A percentile compares a stretch with the other conserved stretches of the same genome.
Evolutionary conservation across 2,113 vertebrate genomes (phyloP).

Genomic region (Grammomys surdaster): DNA sequence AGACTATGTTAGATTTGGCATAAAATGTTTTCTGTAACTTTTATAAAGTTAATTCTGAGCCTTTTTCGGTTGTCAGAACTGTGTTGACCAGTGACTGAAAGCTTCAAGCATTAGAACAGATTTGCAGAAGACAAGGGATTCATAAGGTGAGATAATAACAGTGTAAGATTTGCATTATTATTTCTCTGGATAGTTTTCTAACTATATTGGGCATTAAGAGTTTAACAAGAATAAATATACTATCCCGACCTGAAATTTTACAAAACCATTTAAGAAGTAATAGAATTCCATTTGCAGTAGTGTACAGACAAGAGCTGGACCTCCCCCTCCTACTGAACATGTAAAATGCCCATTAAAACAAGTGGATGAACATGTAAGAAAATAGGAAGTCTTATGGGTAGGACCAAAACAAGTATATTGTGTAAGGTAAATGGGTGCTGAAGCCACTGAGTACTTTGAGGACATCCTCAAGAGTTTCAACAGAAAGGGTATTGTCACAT

Average conservation of each 20-base stretch:
- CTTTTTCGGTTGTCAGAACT: slow-evolving; percentile 65
- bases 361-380: not conserved
- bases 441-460: not conserved
- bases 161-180: not conserved
- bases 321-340: not conserved
- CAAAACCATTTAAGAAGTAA: not conserved
- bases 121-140: slow-evolving; percentile 56
- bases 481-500: not conserved
- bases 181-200: not conserved
- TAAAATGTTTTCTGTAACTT: not conserved
- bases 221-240: slow-evolving; percentile 30
- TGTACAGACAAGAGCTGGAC: not conserved
- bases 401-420: slow-evolving; percentile 3
- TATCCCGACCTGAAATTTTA: slow-evolving; percentile 43
- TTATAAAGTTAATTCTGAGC: slow-evolving; percentile 56
- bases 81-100: slow-evolving; percentile 63
- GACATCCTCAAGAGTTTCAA: not conserved
- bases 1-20: slow-evolving; percentile 20
- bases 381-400: not conserved
- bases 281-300: not conserved
- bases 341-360: slow-evolving; percentile 25
- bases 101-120: slow-evolving; percentile 11
- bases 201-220: not conserved
- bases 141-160: slow-evolving; percentile 69
- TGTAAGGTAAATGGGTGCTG: not conserved